A percentile compares a stretch with the other conserved stretches of the same genome.
Conservation (phyloP, 2,888 invertebrate genomes). For the Drosophila testacea region DNA sequence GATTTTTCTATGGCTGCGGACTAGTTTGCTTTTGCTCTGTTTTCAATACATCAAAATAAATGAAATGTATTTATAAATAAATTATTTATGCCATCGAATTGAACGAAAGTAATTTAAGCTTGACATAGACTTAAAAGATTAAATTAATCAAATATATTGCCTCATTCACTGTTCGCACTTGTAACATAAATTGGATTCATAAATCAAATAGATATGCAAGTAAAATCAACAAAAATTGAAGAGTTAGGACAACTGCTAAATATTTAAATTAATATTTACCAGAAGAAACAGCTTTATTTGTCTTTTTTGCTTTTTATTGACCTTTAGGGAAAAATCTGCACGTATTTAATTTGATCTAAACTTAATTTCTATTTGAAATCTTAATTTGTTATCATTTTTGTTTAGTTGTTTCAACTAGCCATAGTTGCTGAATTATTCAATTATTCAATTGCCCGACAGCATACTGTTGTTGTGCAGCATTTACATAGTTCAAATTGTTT, state of each 20-base stretch:
- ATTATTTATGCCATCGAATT: constrained; percentile 29
- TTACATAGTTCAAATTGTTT: constrained; percentile 1
- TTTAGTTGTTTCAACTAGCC: not conserved
- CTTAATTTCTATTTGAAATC: constrained; percentile 1
- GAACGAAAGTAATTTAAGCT: not conserved
- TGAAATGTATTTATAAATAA: constrained; percentile 21
- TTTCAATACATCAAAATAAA: constrained; percentile 4
- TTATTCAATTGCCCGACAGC: constrained; percentile 20
- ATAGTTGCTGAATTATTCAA: constrained; percentile 1
- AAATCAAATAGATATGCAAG: not conserved
- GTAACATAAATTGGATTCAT: too few relatives aligned
- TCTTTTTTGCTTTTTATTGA: too few relatives aligned
- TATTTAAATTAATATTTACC: too few relatives aligned
- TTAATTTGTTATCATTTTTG: constrained; percentile 9
- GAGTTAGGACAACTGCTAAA: too few relatives aligned
- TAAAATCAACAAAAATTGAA: not conserved
- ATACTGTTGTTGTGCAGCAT: not conserved
- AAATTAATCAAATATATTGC: not conserved
- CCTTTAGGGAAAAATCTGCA: not conserved
- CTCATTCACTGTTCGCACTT: too few relatives aligned
- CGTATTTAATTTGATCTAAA: not conserved
- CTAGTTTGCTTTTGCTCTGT: constrained; percentile 2
- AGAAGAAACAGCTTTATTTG: too few relatives aligned
- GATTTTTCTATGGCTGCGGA: not conserved
- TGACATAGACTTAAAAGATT: not conserved